Base-by-base conservation (phyloP, 2,113 vertebrate genomes). In the Chaenocephalus aceratus region DNA sequence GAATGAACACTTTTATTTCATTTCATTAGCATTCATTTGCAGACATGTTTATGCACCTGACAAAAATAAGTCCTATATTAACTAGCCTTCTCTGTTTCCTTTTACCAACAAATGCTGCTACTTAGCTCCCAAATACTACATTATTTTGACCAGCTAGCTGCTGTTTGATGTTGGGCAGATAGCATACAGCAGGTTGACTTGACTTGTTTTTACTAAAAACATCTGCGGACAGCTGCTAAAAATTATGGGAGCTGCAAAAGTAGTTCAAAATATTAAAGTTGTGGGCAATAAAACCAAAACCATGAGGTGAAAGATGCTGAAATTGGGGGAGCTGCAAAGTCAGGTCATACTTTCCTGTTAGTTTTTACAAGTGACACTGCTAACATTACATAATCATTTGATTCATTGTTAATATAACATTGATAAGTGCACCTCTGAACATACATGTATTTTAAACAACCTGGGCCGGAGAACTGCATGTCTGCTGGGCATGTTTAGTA, bases 401-500 rank as follows among this genome's bases (percentile, higher is more conserved):
- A 70, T 56, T 10, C 3, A 12, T 30, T 48, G 34, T 72, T 45
- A 6, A 23, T 36, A 30, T 14, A 30, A 18, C 46, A 49, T 58
- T 57, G 64, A 16, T 58, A 54, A 6, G 4, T 60, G 9, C 5
- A 52, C 66, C 62, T 59, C 62, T 63, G 80, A 77, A 66, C 49
- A 46, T 72, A 21, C 21, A 21, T 21, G 21, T 21, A 23, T 26
- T 5, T 62, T 46, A 36, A 54, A 53, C 36, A 77, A 56, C 51
- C 21, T 46, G 9, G 15, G 21, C 45, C 11, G 41, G 18, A 26
- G 34, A 53, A 48, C 30, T 57, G 12, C 52, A 46, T 23, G 53
- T 62, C 65, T 75, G 74, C 4, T 68, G 60, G 62, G 23, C 52
- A 76, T 30, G 21, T 73, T 87, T 57, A 67, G 15, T 60, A 63